Base-by-base conservation (phyloP, 64 coral and sea anemone species). In the Actinia equina region DNA sequence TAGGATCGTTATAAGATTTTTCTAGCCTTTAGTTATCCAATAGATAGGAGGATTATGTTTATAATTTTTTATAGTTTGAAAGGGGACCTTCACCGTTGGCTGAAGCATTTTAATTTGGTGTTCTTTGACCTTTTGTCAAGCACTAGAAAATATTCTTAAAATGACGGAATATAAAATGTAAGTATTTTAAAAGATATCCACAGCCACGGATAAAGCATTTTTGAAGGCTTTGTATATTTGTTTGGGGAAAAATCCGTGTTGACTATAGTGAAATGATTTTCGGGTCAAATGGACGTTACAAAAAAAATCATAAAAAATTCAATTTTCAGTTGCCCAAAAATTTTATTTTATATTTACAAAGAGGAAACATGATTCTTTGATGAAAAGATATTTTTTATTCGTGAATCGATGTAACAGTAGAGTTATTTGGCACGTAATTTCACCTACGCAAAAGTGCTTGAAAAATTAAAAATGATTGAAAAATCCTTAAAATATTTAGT, bases 321-420 rank as follows among this genome's bases (percentile, higher is more conserved):
- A 37, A 37, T 37, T 37, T 37, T 37, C 30, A 77, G 23, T 77
- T 77, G 71, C 71, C 71, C 71, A 77, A 77, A 77, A 77, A 77
- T 77, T 77, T 77, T 27, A 77, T 77, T 77, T 27, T 19, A 77
- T 77, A 15, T 27, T 25, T 77, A 77, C 23, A 77, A 77, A 77
- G 71, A 27, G 42, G 18, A 77, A 77, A 41, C 71, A 77, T 77
- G 3, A 7, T 77, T 77, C n/a, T 77, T 77, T 37, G 71, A 37
- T 77, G 71, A 77, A 77, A 27, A 19, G 71, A 77, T 77, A 41
- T 77, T 37, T 37, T 37, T 37, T 37, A 37, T 37, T 37, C 30
- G 30, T 37, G 30, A 37, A 37, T 37, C 30, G 30, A 37, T 37
- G 30, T 37, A 37, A 37, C 30, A 37, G 30, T 37, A 37, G 30